Conservation (phyloP, 2,888 invertebrate species). For the Epinotia ramella region DNA sequence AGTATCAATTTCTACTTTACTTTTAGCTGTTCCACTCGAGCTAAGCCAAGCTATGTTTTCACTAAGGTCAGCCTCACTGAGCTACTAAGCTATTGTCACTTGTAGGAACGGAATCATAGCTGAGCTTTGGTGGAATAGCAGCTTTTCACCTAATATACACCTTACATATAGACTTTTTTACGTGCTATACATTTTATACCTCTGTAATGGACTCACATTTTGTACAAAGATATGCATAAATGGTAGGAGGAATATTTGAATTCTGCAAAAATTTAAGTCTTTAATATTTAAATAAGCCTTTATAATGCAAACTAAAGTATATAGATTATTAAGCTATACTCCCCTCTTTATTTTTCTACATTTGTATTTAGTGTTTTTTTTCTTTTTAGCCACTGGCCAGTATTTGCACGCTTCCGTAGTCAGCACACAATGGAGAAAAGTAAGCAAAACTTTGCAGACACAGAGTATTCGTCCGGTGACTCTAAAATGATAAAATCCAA, state of each 20-base stretch:
- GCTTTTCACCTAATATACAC: not conserved
- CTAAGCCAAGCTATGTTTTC: not conserved
- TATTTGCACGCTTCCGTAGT: conserved; percentile 70
- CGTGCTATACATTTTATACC: not conserved
- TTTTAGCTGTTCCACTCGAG: not conserved
- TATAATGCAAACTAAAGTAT: not conserved
- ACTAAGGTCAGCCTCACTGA: not conserved
- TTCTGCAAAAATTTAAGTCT: not conserved
- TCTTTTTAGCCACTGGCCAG: conserved; percentile 60
- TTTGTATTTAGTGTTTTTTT: conserved; percentile 46
- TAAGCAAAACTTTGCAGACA: conserved; percentile 60
- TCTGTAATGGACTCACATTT: not conserved
- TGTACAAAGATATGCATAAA: not conserved
- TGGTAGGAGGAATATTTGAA: not conserved
- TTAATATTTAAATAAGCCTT: not conserved
- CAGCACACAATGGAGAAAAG: conserved; percentile 70
- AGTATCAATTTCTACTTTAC: not conserved
- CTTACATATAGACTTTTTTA: not conserved
- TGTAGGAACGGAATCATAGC: not conserved
- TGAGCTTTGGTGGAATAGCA: not conserved
- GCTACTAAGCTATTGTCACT: not conserved
- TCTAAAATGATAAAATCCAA: conserved; percentile 70
- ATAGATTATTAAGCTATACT: not conserved
- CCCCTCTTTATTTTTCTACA: conserved; percentile 6
- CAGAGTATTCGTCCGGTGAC: conserved; percentile 73